Conservation (phyloP, 53 echinoderm and acorn worm species). For the Glandiceps talaboti region DNA sequence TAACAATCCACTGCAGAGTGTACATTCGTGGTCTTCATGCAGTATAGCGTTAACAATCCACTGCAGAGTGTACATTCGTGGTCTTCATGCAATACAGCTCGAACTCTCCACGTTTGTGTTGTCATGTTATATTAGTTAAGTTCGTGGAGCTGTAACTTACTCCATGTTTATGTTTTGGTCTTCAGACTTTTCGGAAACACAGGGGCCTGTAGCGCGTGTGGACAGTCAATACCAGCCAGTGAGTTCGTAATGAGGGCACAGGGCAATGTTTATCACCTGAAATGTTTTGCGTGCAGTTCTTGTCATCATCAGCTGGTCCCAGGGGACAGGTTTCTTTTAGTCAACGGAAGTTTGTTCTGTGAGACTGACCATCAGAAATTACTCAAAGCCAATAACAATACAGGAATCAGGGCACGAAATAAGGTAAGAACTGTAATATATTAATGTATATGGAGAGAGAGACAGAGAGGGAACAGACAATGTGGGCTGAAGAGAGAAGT, state of each 20-base stretch:
- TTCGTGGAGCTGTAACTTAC: too few relatives aligned
- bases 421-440: too few relatives aligned
- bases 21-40: too few relatives aligned
- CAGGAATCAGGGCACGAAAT: background rate
- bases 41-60: too few relatives aligned
- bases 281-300: slow-evolving; percentile 94
- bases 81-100: background rate
- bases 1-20: too few relatives aligned
- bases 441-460: too few relatives aligned
- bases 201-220: slow-evolving; percentile 88
- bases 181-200: slow-evolving; percentile 86
- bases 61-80: too few relatives aligned
- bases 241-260: slow-evolving; percentile 96
- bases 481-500: too few relatives aligned
- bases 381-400: slow-evolving; percentile 42
- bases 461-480: too few relatives aligned
- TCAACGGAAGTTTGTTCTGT: slow-evolving; percentile 93
- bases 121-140: background rate
- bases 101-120: background rate
- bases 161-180: slow-evolving; percentile 1
- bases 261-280: slow-evolving; percentile 90
- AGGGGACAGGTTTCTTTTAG: slow-evolving; percentile 73
- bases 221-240: slow-evolving; percentile 86
- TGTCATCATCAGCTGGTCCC: slow-evolving; percentile 88
- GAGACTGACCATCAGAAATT: slow-evolving; percentile 92